phyloP scores from a whole-genome alignment of 2,888 invertebrate genomes.

The Lithophane leautieri region DNA sequence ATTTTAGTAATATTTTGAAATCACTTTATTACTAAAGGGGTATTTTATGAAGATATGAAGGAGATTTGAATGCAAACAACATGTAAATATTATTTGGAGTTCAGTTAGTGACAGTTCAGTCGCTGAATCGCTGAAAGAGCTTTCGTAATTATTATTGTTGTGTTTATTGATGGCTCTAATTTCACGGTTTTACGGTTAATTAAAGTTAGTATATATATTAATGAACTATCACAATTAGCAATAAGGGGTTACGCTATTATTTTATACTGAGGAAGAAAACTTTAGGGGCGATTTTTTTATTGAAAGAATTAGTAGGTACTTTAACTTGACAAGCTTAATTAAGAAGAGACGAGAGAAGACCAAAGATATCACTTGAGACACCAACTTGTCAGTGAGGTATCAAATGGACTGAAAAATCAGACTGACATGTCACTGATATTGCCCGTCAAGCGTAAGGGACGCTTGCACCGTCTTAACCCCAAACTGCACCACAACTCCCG shows the following conservation, averaged over 20 bases:
- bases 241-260: not conserved
- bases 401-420: slow-evolving; percentile 17
- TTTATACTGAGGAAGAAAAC: not conserved
- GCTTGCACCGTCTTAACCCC: slow-evolving; percentile 7
- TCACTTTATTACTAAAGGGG: not conserved
- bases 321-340: not conserved
- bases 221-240: not conserved
- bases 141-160: slow-evolving; percentile 4
- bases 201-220: not conserved
- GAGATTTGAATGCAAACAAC: not conserved
- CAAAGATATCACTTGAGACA: slow-evolving; percentile 9
- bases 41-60: slow-evolving; percentile 3
- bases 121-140: slow-evolving; percentile 18
- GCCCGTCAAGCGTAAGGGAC: not conserved
- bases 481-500: slow-evolving; percentile 30
- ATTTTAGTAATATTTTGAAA: slow-evolving; percentile 12
- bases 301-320: not conserved
- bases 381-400: not conserved
- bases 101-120: not conserved
- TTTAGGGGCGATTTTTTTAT: not conserved
- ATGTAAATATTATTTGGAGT: not conserved
- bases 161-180: not conserved
- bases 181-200: not conserved
- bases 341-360: not conserved
- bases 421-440: slow-evolving; percentile 2